These are phyloP conservation scores for Peromyscus leucopus DNA, from an alignment of 2,113 vertebrate species.

Conservation along the genomic window DNA sequence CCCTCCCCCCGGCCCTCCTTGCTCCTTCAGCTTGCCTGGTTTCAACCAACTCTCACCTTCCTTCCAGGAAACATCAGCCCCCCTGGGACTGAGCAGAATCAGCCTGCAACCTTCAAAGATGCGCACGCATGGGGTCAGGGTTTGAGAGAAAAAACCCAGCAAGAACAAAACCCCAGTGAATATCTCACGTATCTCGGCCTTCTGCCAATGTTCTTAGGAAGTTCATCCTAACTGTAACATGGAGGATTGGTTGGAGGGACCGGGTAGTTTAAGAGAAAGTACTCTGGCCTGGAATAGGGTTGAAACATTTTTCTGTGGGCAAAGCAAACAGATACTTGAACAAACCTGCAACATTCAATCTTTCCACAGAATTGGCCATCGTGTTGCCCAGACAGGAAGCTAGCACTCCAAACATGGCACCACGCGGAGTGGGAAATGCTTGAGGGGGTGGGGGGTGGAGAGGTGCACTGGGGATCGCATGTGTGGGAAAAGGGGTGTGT, in stretches of 20 bases:
- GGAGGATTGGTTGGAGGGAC: not conserved
- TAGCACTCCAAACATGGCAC: not conserved
- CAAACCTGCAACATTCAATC: not conserved
- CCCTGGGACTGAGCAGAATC: not conserved
- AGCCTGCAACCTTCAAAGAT: not conserved
- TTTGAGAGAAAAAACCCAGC: not conserved
- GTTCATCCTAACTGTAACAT: not conserved
- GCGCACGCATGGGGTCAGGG: no score
- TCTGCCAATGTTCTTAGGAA: not conserved
- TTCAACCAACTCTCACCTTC: not conserved
- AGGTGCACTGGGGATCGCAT: not conserved
- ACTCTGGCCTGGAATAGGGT: no score
- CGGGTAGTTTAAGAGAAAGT: not conserved
- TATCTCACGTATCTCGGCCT: not conserved
- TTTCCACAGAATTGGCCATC: not conserved
- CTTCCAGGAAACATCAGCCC: not conserved
- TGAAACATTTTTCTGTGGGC: not conserved
- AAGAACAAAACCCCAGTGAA: not conserved
- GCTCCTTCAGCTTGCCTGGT: not conserved
- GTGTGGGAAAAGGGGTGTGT: not conserved
- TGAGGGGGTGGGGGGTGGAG: rapidly evolving
- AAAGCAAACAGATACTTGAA: not conserved
- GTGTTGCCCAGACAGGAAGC: not conserved
- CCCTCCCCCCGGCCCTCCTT: not conserved
- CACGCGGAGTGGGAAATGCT: rapidly evolving